A percentile compares a stretch with the other conserved stretches of the same genome.
Evolutionary conservation across 2,888 invertebrate genomes (phyloP).

Genomic region (Yponomeuta evonymella): DNA sequence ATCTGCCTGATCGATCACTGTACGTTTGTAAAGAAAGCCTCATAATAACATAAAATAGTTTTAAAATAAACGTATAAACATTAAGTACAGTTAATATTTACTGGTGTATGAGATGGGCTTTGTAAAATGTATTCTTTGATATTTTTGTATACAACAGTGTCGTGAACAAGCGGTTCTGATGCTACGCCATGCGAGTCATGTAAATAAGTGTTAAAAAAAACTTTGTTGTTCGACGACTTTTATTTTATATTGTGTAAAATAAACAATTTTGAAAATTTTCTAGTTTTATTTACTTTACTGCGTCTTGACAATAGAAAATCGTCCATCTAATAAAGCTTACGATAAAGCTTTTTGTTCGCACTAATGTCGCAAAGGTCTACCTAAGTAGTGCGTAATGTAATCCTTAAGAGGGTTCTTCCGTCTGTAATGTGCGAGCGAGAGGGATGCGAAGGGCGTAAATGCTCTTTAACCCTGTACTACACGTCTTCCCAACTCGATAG

Average conservation of each 20-base stretch:
- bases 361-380: too few relatives aligned
- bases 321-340: too few relatives aligned
- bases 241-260: conserved; percentile 50
- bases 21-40: conserved; percentile 13
- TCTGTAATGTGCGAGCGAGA: too few relatives aligned
- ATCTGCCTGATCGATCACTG: conserved; percentile 17
- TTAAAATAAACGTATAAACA: conserved; percentile 7
- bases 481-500: too few relatives aligned
- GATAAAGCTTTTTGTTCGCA: too few relatives aligned
- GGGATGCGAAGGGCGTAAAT: too few relatives aligned
- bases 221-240: conserved; percentile 47
- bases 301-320: not conserved
- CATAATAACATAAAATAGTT: conserved; percentile 16
- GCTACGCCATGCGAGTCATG: conserved; percentile 28
- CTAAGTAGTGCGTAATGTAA: too few relatives aligned
- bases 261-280: conserved; percentile 41
- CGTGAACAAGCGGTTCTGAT: conserved; percentile 17
- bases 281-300: not conserved
- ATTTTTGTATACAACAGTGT: conserved; percentile 35
- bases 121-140: conserved; percentile 28
- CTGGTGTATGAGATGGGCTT: conserved; percentile 15
- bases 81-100: conserved; percentile 17
- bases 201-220: conserved; percentile 21
- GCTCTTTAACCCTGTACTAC: too few relatives aligned
- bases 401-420: too few relatives aligned